Percentiles rank a stretch among this genome's conserved stretches.
Evolutionary conservation across 2,113 vertebrate genomes (phyloP).

Genomic region (Poecile atricapillus): DNA sequence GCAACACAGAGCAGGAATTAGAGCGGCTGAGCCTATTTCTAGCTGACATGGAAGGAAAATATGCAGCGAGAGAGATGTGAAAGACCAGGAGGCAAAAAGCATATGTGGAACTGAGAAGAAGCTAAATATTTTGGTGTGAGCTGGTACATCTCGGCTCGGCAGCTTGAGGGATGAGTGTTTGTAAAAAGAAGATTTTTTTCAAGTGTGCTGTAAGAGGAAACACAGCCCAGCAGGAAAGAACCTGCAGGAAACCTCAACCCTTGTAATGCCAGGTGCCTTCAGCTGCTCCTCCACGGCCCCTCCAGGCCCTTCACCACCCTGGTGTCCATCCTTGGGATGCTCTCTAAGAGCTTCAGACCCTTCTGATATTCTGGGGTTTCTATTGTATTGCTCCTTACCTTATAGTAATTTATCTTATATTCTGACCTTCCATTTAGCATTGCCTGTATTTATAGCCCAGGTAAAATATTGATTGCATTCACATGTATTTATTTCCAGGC

Average conservation of each 20-base stretch:
- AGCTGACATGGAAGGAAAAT: background rate
- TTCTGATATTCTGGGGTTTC: background rate
- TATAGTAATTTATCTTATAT: background rate
- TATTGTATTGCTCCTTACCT: background rate
- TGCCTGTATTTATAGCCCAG: background rate
- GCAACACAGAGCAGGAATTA: background rate
- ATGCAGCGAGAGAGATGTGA: constrained; percentile 2
- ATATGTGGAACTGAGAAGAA: background rate
- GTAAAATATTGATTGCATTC: background rate
- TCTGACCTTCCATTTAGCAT: background rate
- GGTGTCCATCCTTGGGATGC: background rate
- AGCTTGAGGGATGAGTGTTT: background rate
- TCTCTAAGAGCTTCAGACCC: background rate
- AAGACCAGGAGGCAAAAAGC: constrained; percentile 48
- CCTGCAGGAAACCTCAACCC: background rate
- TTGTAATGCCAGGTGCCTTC: background rate
- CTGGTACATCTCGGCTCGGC: background rate
- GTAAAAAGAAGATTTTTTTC: background rate
- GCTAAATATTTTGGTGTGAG: constrained; percentile 8
- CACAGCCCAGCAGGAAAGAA: background rate
- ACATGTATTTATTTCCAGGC: background rate
- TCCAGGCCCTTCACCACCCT: background rate
- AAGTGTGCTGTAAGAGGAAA: background rate
- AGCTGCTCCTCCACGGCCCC: background rate
- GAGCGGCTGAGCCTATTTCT: background rate